A percentile compares a stretch with the other conserved stretches of the same genome.
These are phyloP conservation scores for Triplophysa tibetana DNA, from an alignment of 2,113 vertebrate species.

Conservation along the genomic window DNA sequence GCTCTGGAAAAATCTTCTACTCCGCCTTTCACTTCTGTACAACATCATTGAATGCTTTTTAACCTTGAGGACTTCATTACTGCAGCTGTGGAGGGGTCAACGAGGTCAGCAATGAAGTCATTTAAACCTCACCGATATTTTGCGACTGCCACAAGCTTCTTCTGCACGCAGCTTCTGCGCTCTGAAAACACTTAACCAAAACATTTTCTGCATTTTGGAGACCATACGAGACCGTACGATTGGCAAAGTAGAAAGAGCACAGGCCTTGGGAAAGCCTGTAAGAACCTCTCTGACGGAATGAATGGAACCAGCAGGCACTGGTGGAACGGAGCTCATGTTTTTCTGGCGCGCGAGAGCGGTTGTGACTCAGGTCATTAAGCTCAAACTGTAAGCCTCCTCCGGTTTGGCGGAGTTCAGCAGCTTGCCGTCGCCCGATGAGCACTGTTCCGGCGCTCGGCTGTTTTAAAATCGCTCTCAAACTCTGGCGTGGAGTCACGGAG, in stretches of 20 bases:
- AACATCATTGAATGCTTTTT: conserved; percentile 1
- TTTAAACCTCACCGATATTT: neutral
- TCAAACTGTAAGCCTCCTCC: conserved; percentile 18
- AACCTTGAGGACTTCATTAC: conserved; percentile 11
- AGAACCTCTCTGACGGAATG: neutral
- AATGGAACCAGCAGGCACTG: conserved; percentile 15
- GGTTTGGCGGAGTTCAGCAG: neutral
- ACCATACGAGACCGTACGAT: neutral
- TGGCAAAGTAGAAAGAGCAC: conserved; percentile 7
- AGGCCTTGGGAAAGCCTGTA: neutral
- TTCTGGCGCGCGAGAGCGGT: neutral
- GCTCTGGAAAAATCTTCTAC: neutral
- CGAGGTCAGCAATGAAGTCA: neutral
- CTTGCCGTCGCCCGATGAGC: neutral
- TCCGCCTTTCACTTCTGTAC: neutral
- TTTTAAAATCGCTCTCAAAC: conserved; percentile 20
- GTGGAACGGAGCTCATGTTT: neutral
- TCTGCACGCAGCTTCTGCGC: no score
- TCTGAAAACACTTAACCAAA: neutral
- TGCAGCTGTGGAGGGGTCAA: neutral
- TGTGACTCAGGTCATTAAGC: conserved; percentile 31
- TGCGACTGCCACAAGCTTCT: no score
- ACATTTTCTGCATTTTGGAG: neutral
- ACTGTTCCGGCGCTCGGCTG: neutral
- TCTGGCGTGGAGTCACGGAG: neutral